Evolutionary conservation across 2,888 invertebrate genomes (phyloP).

Genomic region (Calliopum simillimum): DNA sequence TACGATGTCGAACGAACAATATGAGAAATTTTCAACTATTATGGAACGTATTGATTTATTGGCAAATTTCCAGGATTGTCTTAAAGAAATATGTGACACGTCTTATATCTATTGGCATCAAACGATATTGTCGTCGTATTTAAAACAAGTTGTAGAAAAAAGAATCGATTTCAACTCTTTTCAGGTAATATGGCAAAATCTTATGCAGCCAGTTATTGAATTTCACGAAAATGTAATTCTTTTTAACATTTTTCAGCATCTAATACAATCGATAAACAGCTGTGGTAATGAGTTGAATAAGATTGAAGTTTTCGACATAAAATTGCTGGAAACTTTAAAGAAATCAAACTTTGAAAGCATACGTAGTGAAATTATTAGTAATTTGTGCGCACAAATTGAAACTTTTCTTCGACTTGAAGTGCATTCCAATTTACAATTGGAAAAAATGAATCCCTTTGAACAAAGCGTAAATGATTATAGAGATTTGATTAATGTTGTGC

Average conservation of each 20-base stretch:
- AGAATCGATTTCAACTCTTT: conserved; percentile 72
- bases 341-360: conserved; percentile 63
- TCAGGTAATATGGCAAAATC: conserved; percentile 48
- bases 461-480: conserved; percentile 71
- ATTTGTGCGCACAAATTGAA: conserved; percentile 88
- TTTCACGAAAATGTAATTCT: background rate
- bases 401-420: conserved; percentile 92
- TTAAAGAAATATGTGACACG: conserved; percentile 77
- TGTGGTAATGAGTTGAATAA: conserved; percentile 54
- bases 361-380: conserved; percentile 73
- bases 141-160: conserved; percentile 77
- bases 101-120: conserved; percentile 87
- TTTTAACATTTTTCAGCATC: conserved; percentile 64
- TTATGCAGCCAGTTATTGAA: no score
- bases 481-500: conserved; percentile 72
- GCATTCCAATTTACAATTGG: conserved; percentile 88
- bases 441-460: conserved; percentile 79
- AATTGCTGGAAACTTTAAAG: conserved; percentile 52
- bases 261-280: conserved; percentile 69
- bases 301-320: conserved; percentile 49
- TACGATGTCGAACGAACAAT: conserved; percentile 70
- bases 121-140: conserved; percentile 80
- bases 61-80: conserved; percentile 71
- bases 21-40: conserved; percentile 72
- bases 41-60: conserved; percentile 76